Percentiles rank a stretch among this genome's conserved stretches.
These are phyloP conservation scores for Sylvicola cinctus DNA, from an alignment of 2,888 invertebrate species.

Conservation along the genomic window DNA sequence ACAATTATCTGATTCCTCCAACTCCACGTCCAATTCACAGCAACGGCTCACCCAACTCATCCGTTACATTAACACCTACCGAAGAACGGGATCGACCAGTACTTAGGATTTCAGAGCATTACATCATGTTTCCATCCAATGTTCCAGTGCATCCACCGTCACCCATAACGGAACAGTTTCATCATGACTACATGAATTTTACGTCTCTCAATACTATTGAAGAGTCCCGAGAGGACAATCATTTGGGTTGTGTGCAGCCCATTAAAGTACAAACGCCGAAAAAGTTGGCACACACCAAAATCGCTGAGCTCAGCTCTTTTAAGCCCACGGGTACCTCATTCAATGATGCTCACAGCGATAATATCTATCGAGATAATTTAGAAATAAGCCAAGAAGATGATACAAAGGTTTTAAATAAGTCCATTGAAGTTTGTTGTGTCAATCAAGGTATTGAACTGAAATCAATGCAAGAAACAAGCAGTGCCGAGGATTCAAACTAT, in stretches of 20 bases:
- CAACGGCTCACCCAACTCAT: neutral
- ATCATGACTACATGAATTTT: constrained; percentile 9
- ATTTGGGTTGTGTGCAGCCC: constrained; percentile 19
- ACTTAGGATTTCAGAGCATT: constrained; percentile 16
- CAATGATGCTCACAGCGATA: too few relatives aligned
- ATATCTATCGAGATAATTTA: too few relatives aligned
- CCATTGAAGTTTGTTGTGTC: too few relatives aligned
- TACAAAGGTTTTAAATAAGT: too few relatives aligned
- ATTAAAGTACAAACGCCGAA: constrained; percentile 20
- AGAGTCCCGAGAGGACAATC: constrained; percentile 18
- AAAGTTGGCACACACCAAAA: too few relatives aligned
- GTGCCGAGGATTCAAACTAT: too few relatives aligned
- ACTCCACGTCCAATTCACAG: constrained; percentile 32
- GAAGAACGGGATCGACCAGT: neutral
- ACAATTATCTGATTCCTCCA: constrained; percentile 40
- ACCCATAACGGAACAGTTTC: neutral
- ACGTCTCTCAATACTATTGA: constrained; percentile 22
- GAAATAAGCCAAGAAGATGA: too few relatives aligned
- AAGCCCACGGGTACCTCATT: too few relatives aligned
- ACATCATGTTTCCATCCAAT: constrained; percentile 25
- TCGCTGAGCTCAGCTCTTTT: too few relatives aligned
- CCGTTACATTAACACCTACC: neutral
- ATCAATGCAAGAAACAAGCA: too few relatives aligned
- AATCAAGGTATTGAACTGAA: too few relatives aligned
- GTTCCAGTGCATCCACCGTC: constrained; percentile 19